Evolutionary conservation across 2,888 invertebrate genomes (phyloP), one percentile per base, ranked within the genome.

Genomic region (Mythimna albipuncta): DNA sequence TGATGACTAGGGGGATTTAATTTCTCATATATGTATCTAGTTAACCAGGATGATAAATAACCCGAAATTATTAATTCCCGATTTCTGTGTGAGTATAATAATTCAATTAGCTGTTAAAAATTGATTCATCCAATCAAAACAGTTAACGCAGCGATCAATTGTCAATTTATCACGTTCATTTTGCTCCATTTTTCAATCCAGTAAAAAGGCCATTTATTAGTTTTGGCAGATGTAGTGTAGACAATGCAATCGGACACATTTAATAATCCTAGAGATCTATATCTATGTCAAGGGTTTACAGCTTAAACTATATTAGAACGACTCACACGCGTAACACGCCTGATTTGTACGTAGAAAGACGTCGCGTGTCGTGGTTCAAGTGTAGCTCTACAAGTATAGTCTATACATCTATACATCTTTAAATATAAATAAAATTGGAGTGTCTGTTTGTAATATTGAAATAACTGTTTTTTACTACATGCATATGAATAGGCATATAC

Each of bases 171-270:
- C 26, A 26, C 26, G 26, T 26, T 26, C 26, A 26, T 26, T 26
- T 26, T 26, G 58, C 2, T 1, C 19, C 5, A 19, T 10, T 35
- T 58, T 9, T 35, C 35, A 0, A 5, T 58, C 5, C 35, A 10
- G 5, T 19, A 35, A 9, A 6, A 10, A 4, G 6, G 19, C 6
- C 38, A 47, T 0, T 16, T 16, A 47, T 59, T 59, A 6, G 6
- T 57, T n/a, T 21, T 35, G 41, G 35, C 75, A 75, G 57, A 44
- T 77, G 58, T 32, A 38, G 13, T 77, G 44, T 32, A 38, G 9
- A 47, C 58, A 75, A 69, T 58, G 21, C 13, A 21, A 68, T 57
- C 21, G 47, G 3, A 65, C 47, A 19, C 3, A 55, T 11, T 64
- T 16, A 58, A 54, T 4, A 44, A 63, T 19, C 6, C 50, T 19